These are phyloP conservation scores for Pseudochirops cupreus DNA, from an alignment of 2,797 vertebrate genomes.

Conservation along the genomic window DNA sequence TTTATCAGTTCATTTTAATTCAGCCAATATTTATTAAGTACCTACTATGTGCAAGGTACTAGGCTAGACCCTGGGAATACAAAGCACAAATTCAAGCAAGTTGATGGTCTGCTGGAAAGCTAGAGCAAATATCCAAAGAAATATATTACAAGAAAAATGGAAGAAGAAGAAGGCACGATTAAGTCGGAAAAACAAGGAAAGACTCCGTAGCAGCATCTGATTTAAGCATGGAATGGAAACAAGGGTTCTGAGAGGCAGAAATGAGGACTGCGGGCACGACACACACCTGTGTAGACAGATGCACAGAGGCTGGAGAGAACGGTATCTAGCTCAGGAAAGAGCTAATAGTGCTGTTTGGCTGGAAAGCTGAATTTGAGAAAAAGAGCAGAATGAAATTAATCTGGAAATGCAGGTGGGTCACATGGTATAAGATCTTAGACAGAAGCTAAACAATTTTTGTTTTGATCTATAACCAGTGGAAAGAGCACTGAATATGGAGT, in stretches of 20 bases:
- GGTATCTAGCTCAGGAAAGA: neutral
- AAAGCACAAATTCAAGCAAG: neutral
- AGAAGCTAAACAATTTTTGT: neutral
- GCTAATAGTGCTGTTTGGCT: neutral
- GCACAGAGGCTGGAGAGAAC: neutral
- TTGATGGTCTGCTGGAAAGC: neutral
- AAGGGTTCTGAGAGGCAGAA: neutral
- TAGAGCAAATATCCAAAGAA: neutral
- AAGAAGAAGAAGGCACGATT: neutral
- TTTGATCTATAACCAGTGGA: neutral
- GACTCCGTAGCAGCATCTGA: neutral
- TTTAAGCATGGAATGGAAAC: neutral
- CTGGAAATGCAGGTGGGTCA: neutral
- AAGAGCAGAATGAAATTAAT: neutral
- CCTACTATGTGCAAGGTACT: neutral
- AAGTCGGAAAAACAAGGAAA: neutral
- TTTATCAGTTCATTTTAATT: neutral
- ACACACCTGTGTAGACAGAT: too few species aligned
- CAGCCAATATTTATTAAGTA: neutral
- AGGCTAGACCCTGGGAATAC: neutral
- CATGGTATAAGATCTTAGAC: neutral
- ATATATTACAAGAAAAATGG: neutral
- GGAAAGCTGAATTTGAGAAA: neutral
- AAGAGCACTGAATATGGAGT: neutral
- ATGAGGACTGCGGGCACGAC: neutral